Conservation (phyloP, 1,140 invertebrate species). For the Ptiloglossa arizonensis region DNA sequence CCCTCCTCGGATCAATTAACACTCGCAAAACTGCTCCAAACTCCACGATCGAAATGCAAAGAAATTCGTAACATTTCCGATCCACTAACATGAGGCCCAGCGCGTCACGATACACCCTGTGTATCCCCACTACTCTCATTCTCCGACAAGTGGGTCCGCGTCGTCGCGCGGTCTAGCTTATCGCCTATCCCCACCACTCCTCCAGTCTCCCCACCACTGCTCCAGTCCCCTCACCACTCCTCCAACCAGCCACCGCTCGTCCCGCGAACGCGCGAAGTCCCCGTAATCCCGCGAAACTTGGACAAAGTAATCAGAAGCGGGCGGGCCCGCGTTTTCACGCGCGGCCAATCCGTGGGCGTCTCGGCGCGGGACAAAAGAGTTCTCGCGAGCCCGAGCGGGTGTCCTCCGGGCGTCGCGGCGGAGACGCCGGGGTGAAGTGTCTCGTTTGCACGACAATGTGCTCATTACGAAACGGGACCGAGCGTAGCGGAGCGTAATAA, state of each 20-base stretch:
- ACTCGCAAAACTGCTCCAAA: no score
- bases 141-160: no score
- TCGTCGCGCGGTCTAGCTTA: no score
- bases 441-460: slow-evolving; percentile 61
- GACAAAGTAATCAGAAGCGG: slow-evolving; percentile 17
- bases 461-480: slow-evolving; percentile 55
- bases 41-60: no score
- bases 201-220: no score
- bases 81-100: no score
- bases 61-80: no score
- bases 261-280: background rate
- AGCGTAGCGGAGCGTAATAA: slow-evolving; percentile 49
- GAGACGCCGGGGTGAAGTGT: slow-evolving; percentile 33
- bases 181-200: no score
- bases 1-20: no score
- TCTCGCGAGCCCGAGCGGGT: background rate
- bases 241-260: background rate
- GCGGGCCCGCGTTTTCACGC: background rate
- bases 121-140: no score
- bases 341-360: background rate
- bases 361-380: slow-evolving; percentile 24
- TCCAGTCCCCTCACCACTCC: no score
- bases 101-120: no score
- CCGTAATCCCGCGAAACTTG: slow-evolving; percentile 8
- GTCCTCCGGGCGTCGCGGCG: background rate